Conservation (phyloP, 2,797 vertebrate genomes). For the Sandelia bainsii region DNA sequence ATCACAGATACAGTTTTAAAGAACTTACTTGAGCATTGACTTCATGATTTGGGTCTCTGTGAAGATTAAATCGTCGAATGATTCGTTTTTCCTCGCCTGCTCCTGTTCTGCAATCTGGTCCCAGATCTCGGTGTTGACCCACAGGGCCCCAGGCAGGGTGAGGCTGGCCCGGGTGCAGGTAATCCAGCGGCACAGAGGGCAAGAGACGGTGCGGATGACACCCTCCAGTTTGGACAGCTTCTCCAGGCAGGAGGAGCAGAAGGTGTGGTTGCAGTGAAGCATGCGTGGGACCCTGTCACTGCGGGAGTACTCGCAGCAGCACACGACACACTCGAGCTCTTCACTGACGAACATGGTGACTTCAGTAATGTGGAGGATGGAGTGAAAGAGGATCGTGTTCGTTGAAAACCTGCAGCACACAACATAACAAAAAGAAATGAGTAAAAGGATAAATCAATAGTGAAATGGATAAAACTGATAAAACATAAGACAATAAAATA, state of each 20-base stretch:
- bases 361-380: not conserved
- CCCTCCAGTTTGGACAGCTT: constrained; percentile 29
- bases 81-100: accelerated
- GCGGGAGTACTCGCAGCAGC: constrained; percentile 65
- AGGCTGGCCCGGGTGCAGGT: constrained; percentile 64
- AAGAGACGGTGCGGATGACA: constrained; percentile 41
- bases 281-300: constrained; percentile 60
- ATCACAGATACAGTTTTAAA: not conserved
- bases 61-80: not conserved
- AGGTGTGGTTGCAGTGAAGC: constrained; percentile 79
- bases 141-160: constrained; percentile 58
- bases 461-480: not conserved
- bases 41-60: accelerated
- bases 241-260: constrained; percentile 72
- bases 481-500: not conserved
- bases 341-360: constrained; percentile 26
- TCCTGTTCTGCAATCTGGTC: constrained; percentile 48
- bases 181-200: constrained; percentile 78
- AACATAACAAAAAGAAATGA: not conserved
- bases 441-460: not conserved
- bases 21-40: constrained; percentile 12
- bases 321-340: constrained; percentile 71
- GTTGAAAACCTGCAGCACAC: not conserved
- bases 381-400: no score
- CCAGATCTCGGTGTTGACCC: constrained; percentile 77